Evolutionary conservation across 2,113 vertebrate species (phyloP).

Genomic region (Rhinolophus ferrumequinum): DNA sequence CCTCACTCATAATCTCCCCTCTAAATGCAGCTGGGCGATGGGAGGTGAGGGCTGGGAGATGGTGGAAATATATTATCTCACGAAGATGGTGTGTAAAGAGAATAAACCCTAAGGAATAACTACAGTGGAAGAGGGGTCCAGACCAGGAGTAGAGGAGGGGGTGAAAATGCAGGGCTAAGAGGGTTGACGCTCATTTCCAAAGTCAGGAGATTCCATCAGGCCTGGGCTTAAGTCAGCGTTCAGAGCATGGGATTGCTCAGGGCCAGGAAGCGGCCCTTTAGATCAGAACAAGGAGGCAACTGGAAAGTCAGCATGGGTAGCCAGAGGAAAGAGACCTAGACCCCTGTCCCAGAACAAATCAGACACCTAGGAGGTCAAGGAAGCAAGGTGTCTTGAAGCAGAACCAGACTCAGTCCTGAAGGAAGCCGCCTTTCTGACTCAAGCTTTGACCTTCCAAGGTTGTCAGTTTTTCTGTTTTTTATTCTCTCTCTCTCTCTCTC

Average conservation of each 20-base stretch:
- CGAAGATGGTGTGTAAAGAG: slow-evolving; percentile 21
- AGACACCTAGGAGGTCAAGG: not conserved
- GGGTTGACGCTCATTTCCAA: not conserved
- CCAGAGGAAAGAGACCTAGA: not conserved
- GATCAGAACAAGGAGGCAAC: not conserved
- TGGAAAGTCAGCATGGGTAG: not conserved
- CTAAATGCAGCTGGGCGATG: not conserved
- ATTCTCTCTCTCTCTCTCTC: not conserved
- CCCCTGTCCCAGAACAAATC: not conserved
- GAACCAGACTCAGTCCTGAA: not conserved
- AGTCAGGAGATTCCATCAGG: not conserved
- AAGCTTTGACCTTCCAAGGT: not conserved
- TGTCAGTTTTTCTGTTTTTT: not conserved
- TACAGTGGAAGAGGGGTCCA: not conserved
- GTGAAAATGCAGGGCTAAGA: not conserved
- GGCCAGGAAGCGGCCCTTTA: not conserved
- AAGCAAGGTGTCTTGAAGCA: not conserved
- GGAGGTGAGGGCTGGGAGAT: not conserved
- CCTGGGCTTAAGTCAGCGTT: not conserved
- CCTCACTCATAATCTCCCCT: not conserved
- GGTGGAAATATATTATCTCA: not conserved
- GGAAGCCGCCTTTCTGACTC: not conserved
- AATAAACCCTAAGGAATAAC: not conserved
- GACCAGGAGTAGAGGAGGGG: not conserved
- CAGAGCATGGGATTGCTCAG: not conserved